Percentiles rank a stretch among this genome's conserved stretches.
Evolutionary conservation across 2,888 invertebrate species (phyloP).

Genomic region (Papilio protenor): DNA sequence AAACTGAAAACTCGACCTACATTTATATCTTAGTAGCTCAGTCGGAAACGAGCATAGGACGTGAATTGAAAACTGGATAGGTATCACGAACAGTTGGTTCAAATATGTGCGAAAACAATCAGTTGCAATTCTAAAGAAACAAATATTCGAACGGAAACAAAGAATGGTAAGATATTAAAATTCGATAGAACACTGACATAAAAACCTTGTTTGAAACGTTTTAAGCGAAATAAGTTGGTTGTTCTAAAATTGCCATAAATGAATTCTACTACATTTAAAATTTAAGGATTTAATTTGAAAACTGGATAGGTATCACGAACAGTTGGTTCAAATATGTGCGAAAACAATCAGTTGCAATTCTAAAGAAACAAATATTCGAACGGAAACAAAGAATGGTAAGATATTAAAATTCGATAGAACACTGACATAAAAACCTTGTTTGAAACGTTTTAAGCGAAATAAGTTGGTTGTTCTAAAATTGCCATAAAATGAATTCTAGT

Average conservation of each 20-base stretch:
- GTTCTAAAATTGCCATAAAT: too few relatives aligned
- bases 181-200: background rate
- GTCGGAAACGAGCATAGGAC: conserved; percentile 38
- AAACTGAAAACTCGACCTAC: conserved; percentile 13
- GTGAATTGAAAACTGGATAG: conserved; percentile 26
- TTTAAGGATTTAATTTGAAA: background rate
- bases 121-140: conserved; percentile 53
- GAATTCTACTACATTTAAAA: background rate
- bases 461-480: background rate
- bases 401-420: conserved; percentile 8
- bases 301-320: conserved; percentile 11
- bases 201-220: background rate
- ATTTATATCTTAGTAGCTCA: conserved; percentile 22
- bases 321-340: conserved; percentile 41
- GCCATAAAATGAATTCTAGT: background rate
- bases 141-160: conserved; percentile 51
- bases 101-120: conserved; percentile 48
- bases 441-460: background rate
- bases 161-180: conserved; percentile 20
- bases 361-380: conserved; percentile 55
- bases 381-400: conserved; percentile 20
- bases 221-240: background rate
- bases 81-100: conserved; percentile 20
- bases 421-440: background rate
- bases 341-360: conserved; percentile 50